A percentile compares a stretch with the other conserved stretches of the same genome.
Conservation (phyloP, 2,797 vertebrate species). For the Sphenopsis melanotis region DNA sequence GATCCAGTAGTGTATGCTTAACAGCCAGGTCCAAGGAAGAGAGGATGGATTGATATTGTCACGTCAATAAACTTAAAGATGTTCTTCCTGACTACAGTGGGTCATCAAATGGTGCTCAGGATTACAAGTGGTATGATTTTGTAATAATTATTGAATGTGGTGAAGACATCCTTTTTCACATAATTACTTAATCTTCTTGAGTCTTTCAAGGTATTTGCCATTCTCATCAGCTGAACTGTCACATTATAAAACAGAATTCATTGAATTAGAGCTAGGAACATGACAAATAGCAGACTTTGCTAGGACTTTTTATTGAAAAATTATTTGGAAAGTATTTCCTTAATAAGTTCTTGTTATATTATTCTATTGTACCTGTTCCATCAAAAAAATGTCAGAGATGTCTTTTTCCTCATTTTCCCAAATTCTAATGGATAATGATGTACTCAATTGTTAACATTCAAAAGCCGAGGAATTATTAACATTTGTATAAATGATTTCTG, state of each 20-base stretch:
- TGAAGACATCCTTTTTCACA: background rate
- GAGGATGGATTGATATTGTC: background rate
- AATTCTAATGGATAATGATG: background rate
- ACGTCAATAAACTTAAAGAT: background rate
- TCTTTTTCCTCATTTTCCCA: background rate
- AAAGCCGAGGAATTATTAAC: conserved; percentile 5
- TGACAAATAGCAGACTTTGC: conserved; percentile 13
- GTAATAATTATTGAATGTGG: background rate
- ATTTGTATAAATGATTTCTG: background rate
- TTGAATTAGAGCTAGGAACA: background rate
- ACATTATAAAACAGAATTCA: conserved; percentile 22
- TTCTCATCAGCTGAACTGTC: background rate
- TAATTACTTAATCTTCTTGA: conserved; percentile 16
- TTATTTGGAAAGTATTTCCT: conserved; percentile 41
- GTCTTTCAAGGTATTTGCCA: background rate
- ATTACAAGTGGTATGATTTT: conserved; percentile 6
- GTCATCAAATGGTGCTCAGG: background rate
- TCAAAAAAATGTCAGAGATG: conserved; percentile 5
- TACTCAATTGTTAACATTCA: background rate
- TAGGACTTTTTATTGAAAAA: conserved; percentile 5
- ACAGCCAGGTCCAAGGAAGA: background rate
- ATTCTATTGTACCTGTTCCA: background rate
- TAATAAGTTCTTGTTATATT: conserved; percentile 11
- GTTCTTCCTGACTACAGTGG: background rate
- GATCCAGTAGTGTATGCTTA: accelerated